Evolutionary conservation across 2,113 vertebrate species (phyloP), one percentile per base, ranked within the genome.

Genomic region (Calypte anna): DNA sequence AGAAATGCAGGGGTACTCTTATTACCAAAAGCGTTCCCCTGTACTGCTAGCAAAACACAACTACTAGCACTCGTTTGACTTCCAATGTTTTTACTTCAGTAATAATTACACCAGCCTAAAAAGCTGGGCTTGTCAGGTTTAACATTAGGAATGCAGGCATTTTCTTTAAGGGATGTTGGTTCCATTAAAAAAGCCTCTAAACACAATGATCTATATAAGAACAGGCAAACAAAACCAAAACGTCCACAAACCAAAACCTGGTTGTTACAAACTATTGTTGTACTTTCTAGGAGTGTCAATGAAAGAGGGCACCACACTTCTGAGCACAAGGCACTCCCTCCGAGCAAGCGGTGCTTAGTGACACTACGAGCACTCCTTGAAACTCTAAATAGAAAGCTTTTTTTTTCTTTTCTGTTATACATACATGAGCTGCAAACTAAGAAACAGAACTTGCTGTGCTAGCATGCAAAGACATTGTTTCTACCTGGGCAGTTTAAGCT

Each of bases 111-210:
- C 67, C 28, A 75, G 20, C 14, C 31, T 67, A n/a, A 90, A 67
- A 38, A 70, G 12, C 8, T 72, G 5, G 10, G 33, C 70, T 87
- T 78, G 28, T 59, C 12, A 48, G 20, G 33, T 48, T 78, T 72
- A 90, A 48, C 17, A 20, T 31, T 6, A 88, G 53, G 67, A 96
- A 87, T 3, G 23, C 8, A 84, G 7, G 14, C 48, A 61, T 91
- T 79, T 53, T 50, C 31, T 73, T 25, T 31, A 27, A 3, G 8
- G 16, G 1, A 33, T 2, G 0, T 21, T n/a, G 0, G 23, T n/a
- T 88, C 43, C 40, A 69, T 58, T 59, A 59, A 53, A 59, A 66
- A 76, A 54, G 3, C 1, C 25, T 44, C 43, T 10, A 19, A 53
- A 63, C 53, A 70, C 12, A 54, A 8, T 13, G 14, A 68, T 36